Evolutionary conservation across 2,113 vertebrate species (phyloP), one percentile per base, ranked within the genome.

Genomic region (Romanogobio albipinnatus): DNA sequence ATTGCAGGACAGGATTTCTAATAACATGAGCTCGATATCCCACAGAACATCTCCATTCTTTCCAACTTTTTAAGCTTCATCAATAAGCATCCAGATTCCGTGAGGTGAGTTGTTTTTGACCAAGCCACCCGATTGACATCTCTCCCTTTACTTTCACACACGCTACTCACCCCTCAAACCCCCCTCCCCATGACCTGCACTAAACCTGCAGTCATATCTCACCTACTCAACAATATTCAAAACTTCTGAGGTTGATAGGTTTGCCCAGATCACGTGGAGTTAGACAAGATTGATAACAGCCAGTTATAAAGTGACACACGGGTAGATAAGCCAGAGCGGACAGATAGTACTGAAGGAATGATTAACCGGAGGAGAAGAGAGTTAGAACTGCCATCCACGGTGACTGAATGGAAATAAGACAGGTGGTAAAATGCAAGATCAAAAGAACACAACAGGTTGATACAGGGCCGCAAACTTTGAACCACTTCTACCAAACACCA

Each of bases 261-360:
- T 90, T 88, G 83, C 62, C 14, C 8, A 14, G 1, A 36, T 93
- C 95, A 96, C 89, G 84, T 95, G 94, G 83, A 87, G 83, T 83
- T 77, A 82, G 89, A 88, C 91, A 86, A 68, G 91, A 91, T 90
- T 94, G 95, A 96, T 96, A 95, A 96, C 92, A 92, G 89, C 95
- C 93, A 95, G 97, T 97, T 97, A 96, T 97, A 98, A 97, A 98
- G 95, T 96, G 96, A 96, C 96, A 97, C 96, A 95, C 92, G 88
- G 90, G 90, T 93, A 96, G 97, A 99, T 99, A 99, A 98, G 96
- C 93, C 90, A 93, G 93, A 92, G 94, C 91, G 94, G 94, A 93
- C 93, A 95, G 96, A 97, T 97, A 97, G 93, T 93, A 93, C 85
- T 87, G 84, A 90, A 96, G 93, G 92, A 98, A 99, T 99, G 94